Conservation (phyloP, 1,140 invertebrate species). For the Nylanderia fulva region DNA sequence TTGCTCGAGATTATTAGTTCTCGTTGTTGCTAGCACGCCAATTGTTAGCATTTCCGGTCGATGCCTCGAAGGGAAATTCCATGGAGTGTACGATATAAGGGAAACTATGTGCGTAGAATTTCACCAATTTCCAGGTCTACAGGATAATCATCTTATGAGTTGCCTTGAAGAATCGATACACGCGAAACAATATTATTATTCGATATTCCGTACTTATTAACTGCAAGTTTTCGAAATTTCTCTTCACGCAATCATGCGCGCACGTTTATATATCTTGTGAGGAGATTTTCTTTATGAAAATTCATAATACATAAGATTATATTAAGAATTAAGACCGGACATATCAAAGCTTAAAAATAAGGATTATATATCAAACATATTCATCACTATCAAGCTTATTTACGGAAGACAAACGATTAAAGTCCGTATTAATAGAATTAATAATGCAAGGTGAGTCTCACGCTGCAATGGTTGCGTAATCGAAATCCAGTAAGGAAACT, state of each 20-base stretch:
- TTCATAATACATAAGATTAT: background rate
- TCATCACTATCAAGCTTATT: background rate
- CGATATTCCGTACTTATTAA: conserved; percentile 18
- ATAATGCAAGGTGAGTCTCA: conserved; percentile 7
- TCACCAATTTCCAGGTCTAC: conserved; percentile 55
- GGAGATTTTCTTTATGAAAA: background rate
- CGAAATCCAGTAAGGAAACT: conserved; percentile 38
- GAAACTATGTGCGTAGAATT: conserved; percentile 62
- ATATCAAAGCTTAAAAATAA: background rate
- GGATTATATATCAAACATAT: background rate
- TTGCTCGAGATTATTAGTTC: conserved; percentile 59
- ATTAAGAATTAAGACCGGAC: background rate
- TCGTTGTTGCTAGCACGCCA: conserved; percentile 53
- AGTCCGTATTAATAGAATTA: conserved; percentile 9
- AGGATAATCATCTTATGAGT: conserved; percentile 58
- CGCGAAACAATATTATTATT: conserved; percentile 47
- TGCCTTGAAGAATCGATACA: conserved; percentile 46
- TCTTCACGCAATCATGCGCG: too few species aligned
- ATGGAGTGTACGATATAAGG: conserved; percentile 47
- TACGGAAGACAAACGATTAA: background rate
- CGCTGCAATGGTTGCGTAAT: conserved; percentile 14
- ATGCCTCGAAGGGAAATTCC: conserved; percentile 61
- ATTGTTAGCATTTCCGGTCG: conserved; percentile 59
- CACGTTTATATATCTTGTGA: background rate
- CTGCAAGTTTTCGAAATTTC: conserved; percentile 3